Evolutionary conservation across 1,140 invertebrate species (phyloP), one percentile per base, ranked within the genome.

Genomic region (Cyphomyrmex costatus): DNA sequence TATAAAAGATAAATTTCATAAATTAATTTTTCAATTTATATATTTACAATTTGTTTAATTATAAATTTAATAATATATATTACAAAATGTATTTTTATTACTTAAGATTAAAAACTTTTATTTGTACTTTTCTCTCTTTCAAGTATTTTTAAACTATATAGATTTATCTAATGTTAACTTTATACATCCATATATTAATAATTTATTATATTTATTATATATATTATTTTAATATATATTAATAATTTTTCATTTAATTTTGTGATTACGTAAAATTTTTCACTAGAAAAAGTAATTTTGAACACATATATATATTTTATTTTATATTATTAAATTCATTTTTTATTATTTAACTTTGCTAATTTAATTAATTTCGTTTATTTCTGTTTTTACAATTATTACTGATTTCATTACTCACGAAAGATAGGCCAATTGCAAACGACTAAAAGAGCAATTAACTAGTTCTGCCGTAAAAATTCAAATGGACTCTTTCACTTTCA

Each of bases 361-460:
- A 16, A 79, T n/a, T 16, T 79, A 4, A 2, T 63, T 63, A 46
- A 63, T 14, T 0, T 19, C 24, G 2, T 63, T 78, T 49, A 14
- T 42, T 19, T 76, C 3, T 27, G 6, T 30, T 79, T 66, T 66
- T 21, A 27, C 6, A 42, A 0, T 65, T 51, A n/a, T 65, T 30
- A 7, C 1, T 19, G 14, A 51, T 3, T 24, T 30, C 61, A 19
- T 16, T 76, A 58, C 8, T 66, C 27, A 14, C 3, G 12, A 12
- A 5, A 66, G 46, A 51, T 66, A 7, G 19, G n/a, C 27, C 42
- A 19, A 12, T 33, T 7, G 61, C n/a, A 51, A 42, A 33, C 8
- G n/a, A 66, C n/a, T 51, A 36, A 46, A 79, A 66, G 27, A 49
- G 27, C 27, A 79, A 66, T 66, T 78, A 78, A 66, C 76, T 30